Percentiles rank a stretch among this genome's conserved stretches.
These are phyloP conservation scores for Smutsia gigantea DNA, from an alignment of 2,797 vertebrate species.

Conservation along the genomic window DNA sequence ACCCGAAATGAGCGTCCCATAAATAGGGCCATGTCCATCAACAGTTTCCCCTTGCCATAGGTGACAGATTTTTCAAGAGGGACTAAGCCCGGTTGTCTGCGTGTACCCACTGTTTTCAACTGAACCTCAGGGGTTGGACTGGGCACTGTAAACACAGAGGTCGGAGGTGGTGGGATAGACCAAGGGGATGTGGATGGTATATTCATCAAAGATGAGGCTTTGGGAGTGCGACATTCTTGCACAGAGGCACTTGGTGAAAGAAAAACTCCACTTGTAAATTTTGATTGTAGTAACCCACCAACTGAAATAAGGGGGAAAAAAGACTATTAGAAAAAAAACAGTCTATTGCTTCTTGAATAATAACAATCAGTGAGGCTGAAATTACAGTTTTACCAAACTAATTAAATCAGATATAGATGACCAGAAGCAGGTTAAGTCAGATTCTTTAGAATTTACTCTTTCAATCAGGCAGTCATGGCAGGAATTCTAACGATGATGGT, in stretches of 20 bases:
- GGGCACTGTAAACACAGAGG: slow-evolving; percentile 86
- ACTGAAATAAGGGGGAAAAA: slow-evolving; percentile 79
- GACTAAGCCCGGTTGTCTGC: slow-evolving; percentile 88
- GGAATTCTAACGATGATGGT: slow-evolving; percentile 3
- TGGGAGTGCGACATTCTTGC: slow-evolving; percentile 68
- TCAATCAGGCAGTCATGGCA: slow-evolving; percentile 18
- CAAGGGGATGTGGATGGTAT: slow-evolving; percentile 70
- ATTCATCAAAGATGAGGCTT: slow-evolving; percentile 63
- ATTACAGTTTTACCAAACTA: slow-evolving; percentile 22
- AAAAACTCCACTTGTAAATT: slow-evolving; percentile 82
- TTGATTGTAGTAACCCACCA: slow-evolving; percentile 91
- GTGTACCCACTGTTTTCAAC: slow-evolving; percentile 90
- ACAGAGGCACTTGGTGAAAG: slow-evolving; percentile 83
- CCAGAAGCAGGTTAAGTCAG: neutral
- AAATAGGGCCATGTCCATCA: slow-evolving; percentile 95
- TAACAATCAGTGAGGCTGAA: slow-evolving; percentile 14
- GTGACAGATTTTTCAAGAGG: slow-evolving; percentile 88
- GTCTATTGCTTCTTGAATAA: slow-evolving; percentile 13
- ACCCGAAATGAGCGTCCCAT: slow-evolving; percentile 94
- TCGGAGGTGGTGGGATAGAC: slow-evolving; percentile 73
- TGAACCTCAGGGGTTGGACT: slow-evolving; percentile 85
- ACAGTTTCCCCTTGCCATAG: slow-evolving; percentile 88
- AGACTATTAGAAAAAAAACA: neutral
- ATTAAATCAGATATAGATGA: slow-evolving; percentile 15
- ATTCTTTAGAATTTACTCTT: slow-evolving; percentile 33